Percentiles rank a stretch among this genome's conserved stretches.
Conservation (phyloP, 2,888 invertebrate species). For the Pandemis corylana region DNA sequence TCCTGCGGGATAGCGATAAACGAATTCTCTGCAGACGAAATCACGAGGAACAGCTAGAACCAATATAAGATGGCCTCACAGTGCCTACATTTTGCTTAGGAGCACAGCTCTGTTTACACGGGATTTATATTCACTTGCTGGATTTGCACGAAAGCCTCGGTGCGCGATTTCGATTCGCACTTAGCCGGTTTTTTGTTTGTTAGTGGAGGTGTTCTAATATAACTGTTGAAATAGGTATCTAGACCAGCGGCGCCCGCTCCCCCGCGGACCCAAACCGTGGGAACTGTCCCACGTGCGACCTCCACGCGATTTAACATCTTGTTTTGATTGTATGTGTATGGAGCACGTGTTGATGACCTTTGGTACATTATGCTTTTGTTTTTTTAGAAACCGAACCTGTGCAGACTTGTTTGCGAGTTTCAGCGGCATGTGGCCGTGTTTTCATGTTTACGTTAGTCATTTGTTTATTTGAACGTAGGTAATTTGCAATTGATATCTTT, state of each 20-base stretch:
- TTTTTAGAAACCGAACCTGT: not conserved
- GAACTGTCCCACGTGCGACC: conserved; percentile 35
- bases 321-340: conserved; percentile 7
- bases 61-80: too few species aligned
- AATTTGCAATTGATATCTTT: too few species aligned
- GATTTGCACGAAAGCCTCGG: too few species aligned
- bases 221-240: not conserved
- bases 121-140: too few species aligned
- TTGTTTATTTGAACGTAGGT: not conserved
- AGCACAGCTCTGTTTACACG: too few species aligned
- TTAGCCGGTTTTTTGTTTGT: not conserved
- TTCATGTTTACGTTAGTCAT: not conserved
- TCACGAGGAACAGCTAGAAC: too few species aligned
- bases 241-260: conserved; percentile 32
- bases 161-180: too few species aligned
- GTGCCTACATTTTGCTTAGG: too few species aligned
- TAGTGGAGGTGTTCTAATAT: conserved; percentile 8
- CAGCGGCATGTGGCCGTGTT: not conserved
- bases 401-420: not conserved
- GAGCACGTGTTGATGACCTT: not conserved
- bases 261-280: conserved; percentile 43
- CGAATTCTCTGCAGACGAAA: too few species aligned
- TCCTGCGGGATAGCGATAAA: too few species aligned
- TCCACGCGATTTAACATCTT: conserved; percentile 19
- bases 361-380: not conserved